Evolutionary conservation across 64 coral and sea anemone species (phyloP), one percentile per base, ranked within the genome.

Genomic region (Dendronephthya gigantea): DNA sequence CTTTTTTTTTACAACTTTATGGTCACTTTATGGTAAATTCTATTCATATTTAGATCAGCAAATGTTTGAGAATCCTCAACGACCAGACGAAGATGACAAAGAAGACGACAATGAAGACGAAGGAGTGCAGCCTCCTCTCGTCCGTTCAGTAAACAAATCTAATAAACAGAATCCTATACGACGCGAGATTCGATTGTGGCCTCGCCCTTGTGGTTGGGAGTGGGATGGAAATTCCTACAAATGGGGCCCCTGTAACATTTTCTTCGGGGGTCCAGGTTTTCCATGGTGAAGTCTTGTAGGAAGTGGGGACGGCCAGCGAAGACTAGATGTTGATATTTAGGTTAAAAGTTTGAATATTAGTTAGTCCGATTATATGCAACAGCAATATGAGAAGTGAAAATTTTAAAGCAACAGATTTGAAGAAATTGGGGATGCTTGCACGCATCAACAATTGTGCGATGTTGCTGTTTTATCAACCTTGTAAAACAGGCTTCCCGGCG

Each of bases 191-290:
- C 2, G 30, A 7, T 29, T 79, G 13, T 79, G 72, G 72, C 72
- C 72, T 29, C 72, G 72, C 32, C 72, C 72, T 15, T 79, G 72
- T 17, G 72, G 72, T 12, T 79, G 72, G 72, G 72, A 79, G 22
- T 79, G 72, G 72, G 72, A 79, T 8, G 72, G 72, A 34, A 79
- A 34, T 79, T 35, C 29, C 30, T 79, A 79, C 72, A 79, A 29
- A 79, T 79, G 72, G 72, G 72, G 72, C 30, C 72, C 72, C 72
- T 13, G 72, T 39, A 79, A 79, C 8, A 79, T 39, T 9, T 79
- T 79, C 28, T 79, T 79, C 17, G 72, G 72, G 30, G 72, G 72
- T 79, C 72, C 72, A 9, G 72, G 72, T 0, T 79, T 79, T 19
- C 72, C 72, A 39, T 79, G 72, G 72, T 79, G 17, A 79, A 29